These are phyloP conservation scores for Poeciliopsis paucimaculata DNA, from an alignment of 2,797 vertebrate species.

Conservation along the genomic window DNA sequence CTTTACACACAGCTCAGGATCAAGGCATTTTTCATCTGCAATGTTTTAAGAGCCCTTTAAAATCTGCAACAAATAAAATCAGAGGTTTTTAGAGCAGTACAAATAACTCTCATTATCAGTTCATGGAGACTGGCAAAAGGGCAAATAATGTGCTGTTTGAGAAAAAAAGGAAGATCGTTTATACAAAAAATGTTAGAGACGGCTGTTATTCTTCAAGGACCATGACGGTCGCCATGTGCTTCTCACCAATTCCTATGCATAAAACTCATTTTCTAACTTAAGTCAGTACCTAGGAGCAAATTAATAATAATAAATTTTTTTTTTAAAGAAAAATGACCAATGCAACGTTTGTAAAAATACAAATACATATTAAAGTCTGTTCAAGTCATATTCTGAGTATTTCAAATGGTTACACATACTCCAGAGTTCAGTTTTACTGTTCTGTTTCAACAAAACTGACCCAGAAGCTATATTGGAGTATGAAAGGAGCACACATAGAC, in stretches of 20 bases:
- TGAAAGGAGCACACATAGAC: not conserved
- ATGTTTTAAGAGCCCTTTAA: conserved; percentile 61
- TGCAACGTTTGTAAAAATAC: not conserved
- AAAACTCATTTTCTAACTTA: not conserved
- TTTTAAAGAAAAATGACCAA: not conserved
- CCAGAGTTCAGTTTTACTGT: not conserved
- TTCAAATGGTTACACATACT: not conserved
- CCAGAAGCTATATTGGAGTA: not conserved
- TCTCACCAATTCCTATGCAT: not conserved
- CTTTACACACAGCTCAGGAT: conserved; percentile 43
- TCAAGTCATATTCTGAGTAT: not conserved
- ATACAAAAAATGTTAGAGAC: conserved; percentile 35
- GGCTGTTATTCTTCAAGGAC: conserved; percentile 29
- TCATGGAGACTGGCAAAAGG: conserved; percentile 32
- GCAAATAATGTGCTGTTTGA: conserved; percentile 42
- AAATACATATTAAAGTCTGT: not conserved
- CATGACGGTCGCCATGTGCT: not conserved
- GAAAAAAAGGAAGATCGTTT: conserved; percentile 39
- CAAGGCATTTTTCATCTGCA: conserved; percentile 54
- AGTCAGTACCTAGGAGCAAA: not conserved
- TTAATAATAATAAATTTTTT: not conserved
- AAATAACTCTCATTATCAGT: conserved; percentile 52
- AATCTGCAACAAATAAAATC: conserved; percentile 43
- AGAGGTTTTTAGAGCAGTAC: conserved; percentile 54
- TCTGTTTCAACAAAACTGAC: not conserved